phyloP scores from a whole-genome alignment of 2,113 vertebrate genomes.

The Trichechus manatus region DNA sequence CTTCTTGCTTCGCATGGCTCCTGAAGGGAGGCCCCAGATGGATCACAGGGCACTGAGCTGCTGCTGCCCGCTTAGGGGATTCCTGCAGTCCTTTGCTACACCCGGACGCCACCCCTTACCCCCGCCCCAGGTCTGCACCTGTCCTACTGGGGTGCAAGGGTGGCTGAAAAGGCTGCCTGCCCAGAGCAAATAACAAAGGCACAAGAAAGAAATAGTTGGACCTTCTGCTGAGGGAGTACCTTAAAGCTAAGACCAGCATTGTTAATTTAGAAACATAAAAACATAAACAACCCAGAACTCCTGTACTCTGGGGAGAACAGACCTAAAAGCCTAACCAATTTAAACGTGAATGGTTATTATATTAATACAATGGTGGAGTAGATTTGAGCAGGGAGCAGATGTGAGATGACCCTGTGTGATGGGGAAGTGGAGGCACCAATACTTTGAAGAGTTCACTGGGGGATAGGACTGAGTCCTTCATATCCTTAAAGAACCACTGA shows the following conservation, averaged over 20 bases:
- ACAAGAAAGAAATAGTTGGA: not conserved
- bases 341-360: not conserved
- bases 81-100: not conserved
- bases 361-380: not conserved
- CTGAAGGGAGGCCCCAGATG: not conserved
- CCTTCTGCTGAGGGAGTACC: not conserved
- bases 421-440: not conserved
- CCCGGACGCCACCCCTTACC: too few relatives aligned
- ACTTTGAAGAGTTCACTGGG: not conserved
- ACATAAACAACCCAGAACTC: not conserved
- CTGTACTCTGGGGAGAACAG: not conserved
- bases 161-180: not conserved
- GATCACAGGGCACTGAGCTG: not conserved
- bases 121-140: not conserved
- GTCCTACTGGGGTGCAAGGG: not conserved
- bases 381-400: not conserved
- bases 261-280: not conserved
- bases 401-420: not conserved
- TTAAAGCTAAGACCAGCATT: not conserved
- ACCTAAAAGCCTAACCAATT: not conserved
- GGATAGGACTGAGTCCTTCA: not conserved
- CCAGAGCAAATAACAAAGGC: not conserved
- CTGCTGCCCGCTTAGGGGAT: too few relatives aligned
- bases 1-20: not conserved
- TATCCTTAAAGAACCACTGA: not conserved